These are phyloP conservation scores for Sphyrna mokarran DNA, from an alignment of 2,113 vertebrate genomes.

Conservation along the genomic window DNA sequence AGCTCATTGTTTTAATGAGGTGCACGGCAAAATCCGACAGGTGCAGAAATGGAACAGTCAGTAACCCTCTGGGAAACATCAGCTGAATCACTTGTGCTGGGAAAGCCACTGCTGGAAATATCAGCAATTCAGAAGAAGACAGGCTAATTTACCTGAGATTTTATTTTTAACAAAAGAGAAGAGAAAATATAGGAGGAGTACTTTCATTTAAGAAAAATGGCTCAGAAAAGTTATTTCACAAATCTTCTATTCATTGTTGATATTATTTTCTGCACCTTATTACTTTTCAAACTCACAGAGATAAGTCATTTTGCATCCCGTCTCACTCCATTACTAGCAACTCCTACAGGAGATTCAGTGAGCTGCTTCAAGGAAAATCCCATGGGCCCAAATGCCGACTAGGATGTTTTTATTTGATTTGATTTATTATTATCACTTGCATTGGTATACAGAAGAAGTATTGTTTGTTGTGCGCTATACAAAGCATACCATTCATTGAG, in stretches of 20 bases:
- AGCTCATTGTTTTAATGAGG: conserved; percentile 30
- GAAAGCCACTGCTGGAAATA: neutral
- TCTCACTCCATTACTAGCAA: neutral
- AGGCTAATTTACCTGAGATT: neutral
- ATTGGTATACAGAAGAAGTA: no score
- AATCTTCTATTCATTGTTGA: neutral
- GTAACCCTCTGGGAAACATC: conserved; percentile 30
- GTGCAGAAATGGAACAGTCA: conserved; percentile 3
- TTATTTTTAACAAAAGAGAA: neutral
- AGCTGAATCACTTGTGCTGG: neutral
- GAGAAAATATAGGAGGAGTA: neutral
- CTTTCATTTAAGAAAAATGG: neutral
- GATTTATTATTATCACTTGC: no score
- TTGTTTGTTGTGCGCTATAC: no score
- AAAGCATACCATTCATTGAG: no score
- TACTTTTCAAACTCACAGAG: neutral
- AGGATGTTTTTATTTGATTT: neutral
- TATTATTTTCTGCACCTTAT: neutral
- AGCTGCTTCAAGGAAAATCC: neutral
- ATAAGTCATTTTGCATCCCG: neutral
- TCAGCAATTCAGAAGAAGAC: neutral
- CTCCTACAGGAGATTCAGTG: neutral
- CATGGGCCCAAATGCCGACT: neutral
- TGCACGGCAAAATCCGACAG: conserved; percentile 21
- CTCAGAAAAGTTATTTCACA: neutral